Evolutionary conservation across 2,888 invertebrate species (phyloP).

Genomic region (Tricholauxania praeusta): DNA sequence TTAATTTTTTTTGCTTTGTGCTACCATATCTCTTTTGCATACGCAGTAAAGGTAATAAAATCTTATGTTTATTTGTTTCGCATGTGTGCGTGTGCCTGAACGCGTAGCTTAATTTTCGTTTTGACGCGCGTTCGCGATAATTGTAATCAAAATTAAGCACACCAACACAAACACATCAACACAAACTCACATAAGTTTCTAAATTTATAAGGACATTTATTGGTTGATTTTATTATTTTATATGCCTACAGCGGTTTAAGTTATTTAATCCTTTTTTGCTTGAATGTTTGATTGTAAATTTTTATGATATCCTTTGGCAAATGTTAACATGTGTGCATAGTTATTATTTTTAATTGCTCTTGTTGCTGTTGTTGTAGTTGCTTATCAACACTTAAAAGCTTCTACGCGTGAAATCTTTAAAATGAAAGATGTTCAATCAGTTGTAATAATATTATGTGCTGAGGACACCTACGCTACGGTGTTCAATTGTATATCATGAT

Average conservation of each 20-base stretch:
- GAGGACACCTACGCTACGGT: no score
- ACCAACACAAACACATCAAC: slow-evolving; percentile 15
- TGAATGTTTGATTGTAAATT: slow-evolving; percentile 29
- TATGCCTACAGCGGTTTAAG: slow-evolving; percentile 21
- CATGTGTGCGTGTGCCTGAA: slow-evolving; percentile 13
- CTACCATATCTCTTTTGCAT: slow-evolving; percentile 20
- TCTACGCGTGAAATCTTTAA: no score
- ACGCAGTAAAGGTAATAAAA: slow-evolving; percentile 47
- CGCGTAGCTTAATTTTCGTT: slow-evolving; percentile 30
- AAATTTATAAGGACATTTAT: slow-evolving; percentile 34
- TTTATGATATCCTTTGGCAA: slow-evolving; percentile 28
- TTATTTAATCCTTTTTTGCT: slow-evolving; percentile 36
- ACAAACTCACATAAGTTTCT: background rate
- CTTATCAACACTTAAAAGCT: no score
- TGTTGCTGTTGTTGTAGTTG: no score
- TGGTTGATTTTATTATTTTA: slow-evolving; percentile 36
- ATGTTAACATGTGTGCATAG: slow-evolving; percentile 32
- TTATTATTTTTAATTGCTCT: slow-evolving; percentile 32
- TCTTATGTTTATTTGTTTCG: slow-evolving; percentile 50
- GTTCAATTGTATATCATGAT: no score
- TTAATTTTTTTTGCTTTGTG: no score
- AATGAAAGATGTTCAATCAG: no score
- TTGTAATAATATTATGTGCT: no score
- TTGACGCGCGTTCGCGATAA: slow-evolving; percentile 32
- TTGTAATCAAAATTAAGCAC: slow-evolving; percentile 37